Evolutionary conservation across 2,888 invertebrate genomes (phyloP).

Genomic region (Andrena trimmerana): DNA sequence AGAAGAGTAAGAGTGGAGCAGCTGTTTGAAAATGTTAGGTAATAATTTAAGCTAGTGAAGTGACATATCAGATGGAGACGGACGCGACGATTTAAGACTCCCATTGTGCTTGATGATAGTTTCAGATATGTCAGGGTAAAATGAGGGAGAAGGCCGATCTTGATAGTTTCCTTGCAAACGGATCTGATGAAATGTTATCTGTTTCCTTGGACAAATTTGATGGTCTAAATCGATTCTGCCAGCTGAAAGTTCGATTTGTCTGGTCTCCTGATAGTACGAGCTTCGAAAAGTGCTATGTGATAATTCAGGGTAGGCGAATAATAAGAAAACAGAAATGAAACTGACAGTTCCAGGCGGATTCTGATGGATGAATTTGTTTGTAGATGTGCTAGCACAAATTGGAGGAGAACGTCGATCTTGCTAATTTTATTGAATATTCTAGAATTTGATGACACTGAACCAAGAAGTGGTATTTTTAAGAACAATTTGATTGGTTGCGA

Average conservation of each 20-base stretch:
- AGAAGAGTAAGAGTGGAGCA: not conserved
- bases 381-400: not conserved
- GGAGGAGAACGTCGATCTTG: not conserved
- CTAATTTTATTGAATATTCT: not conserved
- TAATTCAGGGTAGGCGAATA: not conserved
- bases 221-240: constrained; percentile 7
- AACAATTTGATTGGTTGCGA: no score
- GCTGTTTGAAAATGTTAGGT: constrained; percentile 12
- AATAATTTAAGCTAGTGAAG: constrained; percentile 5
- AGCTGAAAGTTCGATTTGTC: not conserved
- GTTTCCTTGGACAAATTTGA: not conserved
- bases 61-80: not conserved
- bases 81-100: constrained; percentile 6
- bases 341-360: not conserved
- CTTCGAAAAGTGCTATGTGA: not conserved
- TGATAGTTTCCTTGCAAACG: not conserved
- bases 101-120: not conserved
- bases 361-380: not conserved
- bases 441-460: no score
- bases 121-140: not conserved
- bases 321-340: not conserved
- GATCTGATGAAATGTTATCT: not conserved
- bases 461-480: no score
- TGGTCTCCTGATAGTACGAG: not conserved
- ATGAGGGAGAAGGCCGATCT: not conserved